Evolutionary conservation across 37 sponge, comb jelly and placozoan genomes (phyloP).

Genomic region (Halisarca cf. caerulea): DNA sequence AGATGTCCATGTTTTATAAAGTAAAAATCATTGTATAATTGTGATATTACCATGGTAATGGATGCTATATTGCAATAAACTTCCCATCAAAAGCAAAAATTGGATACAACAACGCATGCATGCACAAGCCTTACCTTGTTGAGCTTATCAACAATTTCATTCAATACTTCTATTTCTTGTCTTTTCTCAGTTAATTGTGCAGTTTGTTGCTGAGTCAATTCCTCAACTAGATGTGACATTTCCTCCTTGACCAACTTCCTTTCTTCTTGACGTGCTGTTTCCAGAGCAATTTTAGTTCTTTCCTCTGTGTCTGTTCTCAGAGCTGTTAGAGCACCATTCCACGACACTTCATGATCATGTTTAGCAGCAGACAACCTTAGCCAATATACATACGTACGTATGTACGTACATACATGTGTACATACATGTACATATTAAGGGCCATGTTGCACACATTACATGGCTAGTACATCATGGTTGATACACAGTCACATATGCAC

Average conservation of each 20-base stretch:
- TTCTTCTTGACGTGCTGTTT: neutral
- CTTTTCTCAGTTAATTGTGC: neutral
- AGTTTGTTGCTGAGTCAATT: neutral
- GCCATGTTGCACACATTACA: neutral
- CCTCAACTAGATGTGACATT: neutral
- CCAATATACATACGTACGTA: neutral
- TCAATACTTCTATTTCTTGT: neutral
- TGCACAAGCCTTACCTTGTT: neutral
- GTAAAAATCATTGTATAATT: no score
- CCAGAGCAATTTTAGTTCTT: neutral
- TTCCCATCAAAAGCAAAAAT: neutral
- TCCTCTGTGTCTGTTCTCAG: neutral
- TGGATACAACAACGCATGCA: neutral
- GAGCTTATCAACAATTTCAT: neutral
- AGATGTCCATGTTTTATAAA: no score
- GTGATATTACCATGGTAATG: no score
- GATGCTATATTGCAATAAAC: no score
- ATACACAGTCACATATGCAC: no score
- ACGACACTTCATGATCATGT: conserved; percentile 11
- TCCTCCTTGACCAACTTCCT: neutral
- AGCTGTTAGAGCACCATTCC: conserved; percentile 3
- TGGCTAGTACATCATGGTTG: neutral
- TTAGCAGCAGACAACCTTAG: neutral
- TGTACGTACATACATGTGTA: neutral
- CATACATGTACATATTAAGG: neutral